Base-by-base conservation (phyloP, 2,113 vertebrate genomes). In the Clarias macrocephalus region DNA sequence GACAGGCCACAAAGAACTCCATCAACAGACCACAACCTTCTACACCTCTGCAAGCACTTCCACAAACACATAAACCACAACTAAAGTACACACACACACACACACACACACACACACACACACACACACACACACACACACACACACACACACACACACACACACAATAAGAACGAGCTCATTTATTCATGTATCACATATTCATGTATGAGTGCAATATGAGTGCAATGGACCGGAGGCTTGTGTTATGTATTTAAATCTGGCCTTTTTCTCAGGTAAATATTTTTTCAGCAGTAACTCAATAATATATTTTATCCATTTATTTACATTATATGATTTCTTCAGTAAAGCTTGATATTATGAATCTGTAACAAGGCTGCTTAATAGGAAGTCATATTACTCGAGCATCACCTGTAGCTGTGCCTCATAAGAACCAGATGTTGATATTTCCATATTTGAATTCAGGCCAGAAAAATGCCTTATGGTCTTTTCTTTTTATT, bases 401-500 rank as follows among this genome's bases (percentile, higher is more conserved):
- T 48, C 73, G 82, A 48, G 37, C 30, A 82, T 80, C 52, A 82
- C 82, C 83, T 85, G 37, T 80, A 76, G 62, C 82, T 59, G 30
- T 68, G 65, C 48, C 48, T 82, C 59, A 66, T 30, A 63, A 21
- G 1, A 70, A 83, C 60, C 86, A 89, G 72, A 88, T 89, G 82
- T 82, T 76, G 62, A 30, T 12, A 80, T 80, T 80, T 60, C n/a
- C 56, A 23, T 60, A 57, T 80, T 60, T 23, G 30, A 80, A 37
- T 37, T 21, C n/a, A 21, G 56, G 77, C 56, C 75, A 56, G n/a
- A 79, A 28, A 79, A n/a, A 56, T 25, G 52, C 52, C 7, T 30
- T 79, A 77, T 16, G 48, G 48, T 33, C 13, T 30, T 30, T 33
- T 18, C 18, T 18, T 6, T 70, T 70, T 70, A 16, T 70, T 37